Evolutionary conservation across 2,888 invertebrate genomes (phyloP).

Genomic region (Homarus gammarus): DNA sequence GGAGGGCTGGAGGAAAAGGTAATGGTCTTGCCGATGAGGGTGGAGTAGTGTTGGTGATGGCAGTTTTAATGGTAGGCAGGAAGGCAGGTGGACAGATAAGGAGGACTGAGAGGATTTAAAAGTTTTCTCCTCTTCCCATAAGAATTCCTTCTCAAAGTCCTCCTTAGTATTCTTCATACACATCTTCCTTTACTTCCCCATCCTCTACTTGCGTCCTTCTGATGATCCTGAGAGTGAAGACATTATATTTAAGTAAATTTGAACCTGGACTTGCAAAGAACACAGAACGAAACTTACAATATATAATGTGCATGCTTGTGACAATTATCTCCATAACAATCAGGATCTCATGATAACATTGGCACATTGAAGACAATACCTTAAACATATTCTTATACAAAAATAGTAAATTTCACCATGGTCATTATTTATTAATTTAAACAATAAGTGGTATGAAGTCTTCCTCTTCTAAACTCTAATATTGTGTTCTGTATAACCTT

Average conservation of each 20-base stretch:
- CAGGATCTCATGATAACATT: too few species aligned
- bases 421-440: neutral
- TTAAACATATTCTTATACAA: too few species aligned
- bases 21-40: neutral
- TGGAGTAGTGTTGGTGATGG: constrained; percentile 40
- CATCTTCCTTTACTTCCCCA: constrained; percentile 65
- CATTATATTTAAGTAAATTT: neutral
- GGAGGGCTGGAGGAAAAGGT: constrained; percentile 17
- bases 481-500: neutral
- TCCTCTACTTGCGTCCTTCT: constrained; percentile 59
- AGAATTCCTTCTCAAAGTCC: constrained; percentile 60
- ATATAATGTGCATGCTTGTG: too few species aligned
- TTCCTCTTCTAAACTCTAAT: too few species aligned
- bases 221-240: constrained; percentile 55
- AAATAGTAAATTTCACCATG: neutral
- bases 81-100: constrained; percentile 56
- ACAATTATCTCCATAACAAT: too few species aligned
- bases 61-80: constrained; percentile 50
- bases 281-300: too few species aligned
- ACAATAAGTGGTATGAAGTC: neutral
- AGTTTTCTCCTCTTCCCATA: neutral
- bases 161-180: constrained; percentile 68
- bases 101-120: constrained; percentile 62
- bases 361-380: too few species aligned
- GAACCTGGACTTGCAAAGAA: too few species aligned